phyloP scores from a whole-genome alignment of 2,113 vertebrate species.

The Acrocephalus kingi region DNA sequence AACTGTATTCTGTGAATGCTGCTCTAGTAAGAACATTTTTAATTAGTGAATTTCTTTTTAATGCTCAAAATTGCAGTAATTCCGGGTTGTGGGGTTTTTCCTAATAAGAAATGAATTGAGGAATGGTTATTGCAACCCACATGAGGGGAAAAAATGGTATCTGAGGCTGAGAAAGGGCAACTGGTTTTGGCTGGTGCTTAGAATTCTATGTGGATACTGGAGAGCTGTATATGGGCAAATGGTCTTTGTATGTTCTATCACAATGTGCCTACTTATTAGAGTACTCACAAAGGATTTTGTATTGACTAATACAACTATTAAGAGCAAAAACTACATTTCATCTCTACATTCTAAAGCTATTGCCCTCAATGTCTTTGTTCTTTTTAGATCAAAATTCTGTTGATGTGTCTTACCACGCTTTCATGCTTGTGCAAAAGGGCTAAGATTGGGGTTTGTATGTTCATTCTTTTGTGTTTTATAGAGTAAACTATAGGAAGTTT shows the following conservation, averaged over 20 bases:
- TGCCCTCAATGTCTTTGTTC: not conserved
- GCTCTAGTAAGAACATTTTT: not conserved
- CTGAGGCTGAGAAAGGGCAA: not conserved
- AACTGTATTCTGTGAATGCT: not conserved
- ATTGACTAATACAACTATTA: not conserved
- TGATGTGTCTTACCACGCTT: not conserved
- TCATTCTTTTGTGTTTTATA: not conserved
- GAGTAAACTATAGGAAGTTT: not conserved
- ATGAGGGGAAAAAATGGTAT: rapidly evolving
- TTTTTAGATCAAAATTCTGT: not conserved
- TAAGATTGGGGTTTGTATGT: not conserved
- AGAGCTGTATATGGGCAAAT: not conserved
- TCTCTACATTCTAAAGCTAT: not conserved
- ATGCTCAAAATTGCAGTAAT: not conserved
- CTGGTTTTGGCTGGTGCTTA: not conserved
- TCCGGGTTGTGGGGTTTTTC: not conserved
- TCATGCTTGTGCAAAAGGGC: not conserved
- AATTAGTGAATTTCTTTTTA: not conserved
- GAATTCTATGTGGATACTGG: not conserved
- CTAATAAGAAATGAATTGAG: not conserved
- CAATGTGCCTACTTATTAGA: not conserved
- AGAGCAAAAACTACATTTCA: not conserved
- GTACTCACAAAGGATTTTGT: not conserved
- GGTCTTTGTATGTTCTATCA: not conserved
- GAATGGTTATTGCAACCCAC: not conserved